Base-by-base conservation (phyloP, 2,888 invertebrate genomes). In the Gasteruption jaculator region DNA sequence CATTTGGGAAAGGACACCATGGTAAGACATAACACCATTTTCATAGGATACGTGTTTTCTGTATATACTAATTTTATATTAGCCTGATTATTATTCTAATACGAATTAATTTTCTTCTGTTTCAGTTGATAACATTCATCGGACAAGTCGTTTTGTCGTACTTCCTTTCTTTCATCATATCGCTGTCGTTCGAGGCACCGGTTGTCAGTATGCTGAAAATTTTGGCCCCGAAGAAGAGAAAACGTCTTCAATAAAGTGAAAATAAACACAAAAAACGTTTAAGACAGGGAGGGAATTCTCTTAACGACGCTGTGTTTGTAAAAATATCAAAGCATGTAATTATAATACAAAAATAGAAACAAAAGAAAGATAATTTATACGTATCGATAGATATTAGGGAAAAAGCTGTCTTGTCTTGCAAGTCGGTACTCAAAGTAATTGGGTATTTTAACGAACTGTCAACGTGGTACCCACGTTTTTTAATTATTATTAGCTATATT, bases 71-170 rank as follows among this genome's bases (percentile, higher is more conserved):
- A n/a, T 15, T 34, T n/a, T 31, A 20, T 42, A 37, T 15, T n/a
- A n/a, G n/a, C n/a, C n/a, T n/a, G n/a, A n/a, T n/a, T n/a, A n/a
- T n/a, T n/a, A n/a, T n/a, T n/a, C n/a, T n/a, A n/a, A n/a, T n/a
- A n/a, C n/a, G n/a, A n/a, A n/a, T n/a, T n/a, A n/a, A n/a, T 8
- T 3, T 4, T 21, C 49, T 41, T 45, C 34, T 46, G 55, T 72
- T 72, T 14, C 75, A 86, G 85, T 78, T 84, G 58, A 81, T 88
- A 47, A 76, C 86, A 52, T 91, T 86, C 74, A 76, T 89, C 61
- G 90, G 90, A 5, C 83, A 88, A 64, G 80, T 86, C n/a, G 81
- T 86, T 44, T 79, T 85, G 46, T 89, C 90, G 0, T 91, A 86
- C 65, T 72, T 80, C 44, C 68, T 90, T 18, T 83, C 89, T 8